Evolutionary conservation across 1,140 invertebrate species (phyloP).

Genomic region (Drosophila kanapiae): DNA sequence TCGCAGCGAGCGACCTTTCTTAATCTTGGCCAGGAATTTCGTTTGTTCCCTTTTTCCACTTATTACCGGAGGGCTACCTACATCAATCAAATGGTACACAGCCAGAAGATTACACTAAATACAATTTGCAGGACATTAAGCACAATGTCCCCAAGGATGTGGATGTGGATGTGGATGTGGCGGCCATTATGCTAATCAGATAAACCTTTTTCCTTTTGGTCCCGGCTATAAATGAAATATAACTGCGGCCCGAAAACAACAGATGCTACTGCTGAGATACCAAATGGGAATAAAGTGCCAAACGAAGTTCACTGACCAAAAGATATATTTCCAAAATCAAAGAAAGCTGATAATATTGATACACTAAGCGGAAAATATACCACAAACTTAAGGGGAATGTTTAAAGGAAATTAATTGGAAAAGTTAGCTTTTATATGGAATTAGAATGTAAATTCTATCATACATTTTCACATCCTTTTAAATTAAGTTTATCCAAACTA

Average conservation of each 20-base stretch:
- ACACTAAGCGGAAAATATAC: conserved; percentile 1
- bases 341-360: conserved; percentile 1
- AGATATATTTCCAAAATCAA: background rate
- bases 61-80: conserved; percentile 27
- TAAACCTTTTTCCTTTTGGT: conserved; percentile 45
- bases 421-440: too few species aligned
- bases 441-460: too few species aligned
- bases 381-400: too few species aligned
- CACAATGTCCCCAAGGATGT: conserved; percentile 33
- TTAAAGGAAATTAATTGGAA: background rate
- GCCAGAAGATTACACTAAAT: conserved; percentile 44
- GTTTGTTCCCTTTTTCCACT: conserved; percentile 26
- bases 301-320: conserved; percentile 19
- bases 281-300: conserved; percentile 27
- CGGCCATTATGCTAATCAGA: conserved; percentile 61
- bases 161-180: conserved; percentile 14
- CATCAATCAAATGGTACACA: conserved; percentile 44
- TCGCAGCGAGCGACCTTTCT: conserved; percentile 11
- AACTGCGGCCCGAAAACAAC: conserved; percentile 14
- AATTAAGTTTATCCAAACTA: background rate
- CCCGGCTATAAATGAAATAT: conserved; percentile 33
- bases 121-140: conserved; percentile 55
- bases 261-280: conserved; percentile 33
- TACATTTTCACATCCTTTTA: background rate
- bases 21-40: conserved; percentile 14